Base-by-base conservation (phyloP, 2,888 invertebrate genomes). In the Ypsolopha sequella region DNA sequence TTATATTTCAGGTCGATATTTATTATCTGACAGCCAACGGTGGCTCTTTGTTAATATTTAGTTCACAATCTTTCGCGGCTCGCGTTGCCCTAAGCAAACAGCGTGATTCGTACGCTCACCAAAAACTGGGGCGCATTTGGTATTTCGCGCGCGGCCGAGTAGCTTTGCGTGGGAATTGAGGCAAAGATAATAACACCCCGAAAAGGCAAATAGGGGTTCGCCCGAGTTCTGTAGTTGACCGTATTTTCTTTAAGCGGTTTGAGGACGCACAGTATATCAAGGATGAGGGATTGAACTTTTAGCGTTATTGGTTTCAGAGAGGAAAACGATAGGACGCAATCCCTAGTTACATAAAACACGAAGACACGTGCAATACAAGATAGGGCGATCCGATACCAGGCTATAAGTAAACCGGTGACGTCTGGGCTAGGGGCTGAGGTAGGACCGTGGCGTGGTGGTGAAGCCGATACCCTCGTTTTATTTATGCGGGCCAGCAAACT, bases 111-210 rank as follows among this genome's bases (percentile, higher is more conserved):
- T 74, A 62, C 61, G 66, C 64, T 73, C 72, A 64, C 62, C 70
- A 76, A 78, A 39, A 86, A 87, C 79, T 77, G 71, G 80, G 86
- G 73, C 87, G 79, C 76, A 80, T 76, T 87, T 86, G 80, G 84
- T 85, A 84, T 86, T 84, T 80, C 77, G 80, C 79, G 79, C 80
- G 80, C 78, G 80, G 72, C 71, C 69, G 73, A 70, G 66, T 68
- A 72, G 76, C 77, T 80, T 80, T 80, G 70, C 78, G 74, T 75
- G 75, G 72, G 76, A 81, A 80, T 80, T 71, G 80, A 75, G 70
- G 73, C 73, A 77, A 67, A 79, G 80, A 80, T 81, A 80, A 75
- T 79, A 77, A 76, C 75, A 71, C 75, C 73, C 77, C 66, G 65
- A 77, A 80, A 84, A 82, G 77, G 77, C 79, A 81, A 85, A 81